Conservation (phyloP, 1,140 invertebrate genomes). For the Hypsibius dujardini region DNA sequence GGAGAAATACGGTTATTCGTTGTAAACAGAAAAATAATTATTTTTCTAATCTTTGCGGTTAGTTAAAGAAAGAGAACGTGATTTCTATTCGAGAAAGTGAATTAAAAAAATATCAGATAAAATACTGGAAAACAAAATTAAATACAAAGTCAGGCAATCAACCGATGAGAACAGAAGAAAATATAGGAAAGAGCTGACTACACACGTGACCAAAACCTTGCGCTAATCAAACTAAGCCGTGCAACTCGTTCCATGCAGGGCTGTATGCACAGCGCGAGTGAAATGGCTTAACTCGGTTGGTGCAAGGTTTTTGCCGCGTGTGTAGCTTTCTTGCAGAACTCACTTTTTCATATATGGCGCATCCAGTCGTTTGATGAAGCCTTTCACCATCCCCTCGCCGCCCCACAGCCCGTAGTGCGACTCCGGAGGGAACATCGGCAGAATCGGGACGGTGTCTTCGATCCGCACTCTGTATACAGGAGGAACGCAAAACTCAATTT, state of each 20-base stretch:
- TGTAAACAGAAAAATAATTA: too few relatives aligned
- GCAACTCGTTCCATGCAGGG: background rate
- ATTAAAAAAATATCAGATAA: too few relatives aligned
- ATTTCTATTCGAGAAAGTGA: too few relatives aligned
- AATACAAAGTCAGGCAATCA: too few relatives aligned
- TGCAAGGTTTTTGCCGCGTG: slow-evolving; percentile 29
- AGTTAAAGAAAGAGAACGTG: too few relatives aligned
- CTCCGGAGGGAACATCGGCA: slow-evolving; percentile 56
- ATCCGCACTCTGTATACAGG: slow-evolving; percentile 39
- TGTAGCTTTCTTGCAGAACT: slow-evolving; percentile 15
- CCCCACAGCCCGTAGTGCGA: slow-evolving; percentile 76
- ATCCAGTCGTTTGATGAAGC: slow-evolving; percentile 49
- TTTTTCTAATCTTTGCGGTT: too few relatives aligned
- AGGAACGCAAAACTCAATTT: slow-evolving; percentile 13
- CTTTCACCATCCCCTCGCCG: slow-evolving; percentile 80
- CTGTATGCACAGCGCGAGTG: background rate
- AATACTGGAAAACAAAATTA: too few relatives aligned
- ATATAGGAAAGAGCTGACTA: background rate
- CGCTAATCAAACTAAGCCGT: background rate
- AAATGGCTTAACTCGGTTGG: slow-evolving; percentile 34
- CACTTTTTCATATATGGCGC: slow-evolving; percentile 4
- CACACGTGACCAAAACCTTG: background rate
- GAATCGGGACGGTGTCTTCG: slow-evolving; percentile 54
- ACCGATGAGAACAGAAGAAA: too few relatives aligned
- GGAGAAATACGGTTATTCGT: too few relatives aligned